Evolutionary conservation across 2,113 vertebrate genomes (phyloP), one percentile per base, ranked within the genome.

Genomic region (Fulica atra): DNA sequence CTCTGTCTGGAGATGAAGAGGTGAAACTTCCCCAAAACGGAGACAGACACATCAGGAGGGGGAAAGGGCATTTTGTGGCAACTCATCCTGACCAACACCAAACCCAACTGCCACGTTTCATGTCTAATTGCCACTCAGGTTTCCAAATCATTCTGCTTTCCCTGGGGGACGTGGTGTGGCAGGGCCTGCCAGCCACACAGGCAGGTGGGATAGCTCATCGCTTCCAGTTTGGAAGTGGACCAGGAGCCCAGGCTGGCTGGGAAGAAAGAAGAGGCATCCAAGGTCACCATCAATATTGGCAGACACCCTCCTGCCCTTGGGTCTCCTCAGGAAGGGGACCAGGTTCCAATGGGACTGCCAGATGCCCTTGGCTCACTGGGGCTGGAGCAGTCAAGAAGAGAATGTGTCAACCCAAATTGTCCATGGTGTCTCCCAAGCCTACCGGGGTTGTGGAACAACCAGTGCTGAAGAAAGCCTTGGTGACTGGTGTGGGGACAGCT

Each of bases 301-400:
- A 92, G 81, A 88, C 85, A 72, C 54, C 85, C 50, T 91, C 71
- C 89, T 90, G 82, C 46, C 86, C 69, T 63, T 31, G 40, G 81
- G 46, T 46, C 51, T 79, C 77, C 80, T 89, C 14, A 16, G 76
- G 74, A 79, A 78, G 48, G 78, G 61, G 35, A 59, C 78, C 65
- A 33, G 35, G 50, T 4, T 74, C 66, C 78, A 63, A 23, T 3
- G 4, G 80, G 25, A 31, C 42, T 59, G 71, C 44, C 14, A 57
- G 69, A 70, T 83, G 84, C 92, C 81, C 70, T 71, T 33, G 73
- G 80, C 79, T 90, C 14, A 0, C 8, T 0, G 0, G 36, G 86
- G 86, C 70, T 71, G 81, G 89, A 89, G 94, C 73, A 51, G 68
- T 26, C 35, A 9, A 74, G 88, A 89, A 93, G 86, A 48, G 85